Base-by-base conservation (phyloP, 2,113 vertebrate genomes). In the Arizona elegans region DNA sequence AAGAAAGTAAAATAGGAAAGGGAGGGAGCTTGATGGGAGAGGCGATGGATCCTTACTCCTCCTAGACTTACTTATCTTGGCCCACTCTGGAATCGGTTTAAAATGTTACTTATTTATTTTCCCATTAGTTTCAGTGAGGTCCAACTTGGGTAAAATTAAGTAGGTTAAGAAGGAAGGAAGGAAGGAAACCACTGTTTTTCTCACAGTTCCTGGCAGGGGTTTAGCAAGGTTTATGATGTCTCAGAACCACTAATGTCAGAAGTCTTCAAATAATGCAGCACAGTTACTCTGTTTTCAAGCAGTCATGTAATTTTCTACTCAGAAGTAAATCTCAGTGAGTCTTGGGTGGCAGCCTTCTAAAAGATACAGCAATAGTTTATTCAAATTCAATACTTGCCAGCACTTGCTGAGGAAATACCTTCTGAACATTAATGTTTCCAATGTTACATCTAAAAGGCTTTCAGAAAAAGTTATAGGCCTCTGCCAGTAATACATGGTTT, bases 361-460 rank as follows among this genome's bases (percentile, higher is more conserved):
- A 33, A 29, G 33, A 23, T 91, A 26, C 12, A 55, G 52, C n/a
- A 47, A 38, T 58, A 12, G 24, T 38, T 55, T 53, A 24, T n/a
- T 55, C 24, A 85, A 43, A 91, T 47, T 29, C 52, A 85, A 29
- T 65, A 23, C 58, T n/a, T 65, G 58, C 33, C 53, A 17, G 21
- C 53, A 91, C 53, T 91, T 85, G 26, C 85, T 56, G n/a, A 85
- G 21, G 21, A 86, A 92, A 91, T 65, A 50, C 24, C 47, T 23
- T 29, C 2, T 53, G 7, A 17, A 86, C 88, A 75, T 1, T 54
- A 91, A 91, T 17, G 58, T 19, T 6, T 92, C 15, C 85, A 86
- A 0, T 15, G 12, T 5, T 1, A 0, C 1, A 1, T 89, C 3
- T 7, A 56, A 47, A 26, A 81, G 17, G 62, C 29, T 92, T 0